These are phyloP conservation scores for Okamejei kenojei DNA, from an alignment of 2,797 vertebrate genomes.

Conservation along the genomic window DNA sequence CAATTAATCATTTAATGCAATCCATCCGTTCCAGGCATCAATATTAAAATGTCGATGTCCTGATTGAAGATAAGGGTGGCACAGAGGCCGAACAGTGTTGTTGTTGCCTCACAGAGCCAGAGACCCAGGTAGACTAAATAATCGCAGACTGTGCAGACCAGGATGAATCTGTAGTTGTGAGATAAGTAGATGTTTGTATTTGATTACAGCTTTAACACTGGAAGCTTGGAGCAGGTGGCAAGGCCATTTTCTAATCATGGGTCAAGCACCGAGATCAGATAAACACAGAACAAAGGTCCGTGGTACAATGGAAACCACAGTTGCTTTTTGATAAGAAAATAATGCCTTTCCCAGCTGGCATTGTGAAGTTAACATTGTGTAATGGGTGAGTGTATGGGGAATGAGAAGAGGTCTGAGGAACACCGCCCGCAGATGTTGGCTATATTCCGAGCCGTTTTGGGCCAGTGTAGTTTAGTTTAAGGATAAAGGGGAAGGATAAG, in stretches of 20 bases:
- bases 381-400: not conserved
- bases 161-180: not conserved
- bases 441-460: not conserved
- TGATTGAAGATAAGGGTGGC: not conserved
- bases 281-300: not conserved
- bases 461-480: not conserved
- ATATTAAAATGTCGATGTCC: not conserved
- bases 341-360: not conserved
- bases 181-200: not conserved
- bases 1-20: too few species aligned
- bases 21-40: not conserved
- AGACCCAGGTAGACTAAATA: too few species aligned
- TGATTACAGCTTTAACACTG: not conserved
- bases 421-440: not conserved
- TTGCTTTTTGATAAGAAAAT: not conserved
- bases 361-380: slow-evolving; percentile 15
- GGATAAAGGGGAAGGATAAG: too few species aligned
- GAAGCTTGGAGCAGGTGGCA: not conserved
- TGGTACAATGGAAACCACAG: not conserved
- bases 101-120: too few species aligned
- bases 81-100: too few species aligned
- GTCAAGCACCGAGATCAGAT: not conserved
- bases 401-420: not conserved
- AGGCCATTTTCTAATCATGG: not conserved
- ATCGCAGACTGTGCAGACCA: not conserved